Conservation (phyloP, 2,888 invertebrate genomes). For the Malachius bipustulatus region DNA sequence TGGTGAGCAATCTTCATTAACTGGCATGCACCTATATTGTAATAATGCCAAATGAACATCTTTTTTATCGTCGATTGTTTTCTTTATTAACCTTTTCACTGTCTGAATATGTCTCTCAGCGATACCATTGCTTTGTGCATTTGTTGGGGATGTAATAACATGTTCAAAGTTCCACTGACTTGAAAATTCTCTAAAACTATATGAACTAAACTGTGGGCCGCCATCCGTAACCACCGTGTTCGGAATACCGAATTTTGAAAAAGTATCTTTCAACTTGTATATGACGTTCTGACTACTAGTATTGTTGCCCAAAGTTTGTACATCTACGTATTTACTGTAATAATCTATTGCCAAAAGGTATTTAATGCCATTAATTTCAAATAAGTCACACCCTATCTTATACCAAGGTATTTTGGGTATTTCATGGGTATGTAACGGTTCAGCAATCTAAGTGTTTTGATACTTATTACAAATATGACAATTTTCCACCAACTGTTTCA, state of each 20-base stretch:
- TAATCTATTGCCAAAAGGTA: conserved; percentile 1
- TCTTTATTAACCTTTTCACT: no score
- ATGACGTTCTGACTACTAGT: not conserved
- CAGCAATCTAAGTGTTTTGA: no score
- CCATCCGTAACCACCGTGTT: conserved; percentile 6
- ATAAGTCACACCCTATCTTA: conserved; percentile 10
- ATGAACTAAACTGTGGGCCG: conserved; percentile 7
- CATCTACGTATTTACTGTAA: conserved; percentile 6
- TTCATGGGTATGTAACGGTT: conserved; percentile 12
- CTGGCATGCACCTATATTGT: conserved; percentile 1
- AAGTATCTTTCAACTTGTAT: conserved; percentile 4
- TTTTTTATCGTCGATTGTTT: no score
- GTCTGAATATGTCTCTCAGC: conserved; percentile 6
- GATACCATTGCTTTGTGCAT: conserved; percentile 11
- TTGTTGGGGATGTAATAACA: not conserved
- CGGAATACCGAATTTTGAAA: conserved; percentile 7
- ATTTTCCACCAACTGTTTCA: no score
- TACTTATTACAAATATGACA: no score
- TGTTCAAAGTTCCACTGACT: conserved; percentile 1
- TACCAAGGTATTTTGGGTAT: no score
- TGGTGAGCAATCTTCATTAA: conserved; percentile 1
- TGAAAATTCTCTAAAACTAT: conserved; percentile 4
- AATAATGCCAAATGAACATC: conserved; percentile 4
- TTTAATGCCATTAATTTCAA: not conserved
- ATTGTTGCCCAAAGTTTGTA: conserved; percentile 2